phyloP scores from a whole-genome alignment of 2,797 vertebrate genomes.

The Enoplosus armatus region DNA sequence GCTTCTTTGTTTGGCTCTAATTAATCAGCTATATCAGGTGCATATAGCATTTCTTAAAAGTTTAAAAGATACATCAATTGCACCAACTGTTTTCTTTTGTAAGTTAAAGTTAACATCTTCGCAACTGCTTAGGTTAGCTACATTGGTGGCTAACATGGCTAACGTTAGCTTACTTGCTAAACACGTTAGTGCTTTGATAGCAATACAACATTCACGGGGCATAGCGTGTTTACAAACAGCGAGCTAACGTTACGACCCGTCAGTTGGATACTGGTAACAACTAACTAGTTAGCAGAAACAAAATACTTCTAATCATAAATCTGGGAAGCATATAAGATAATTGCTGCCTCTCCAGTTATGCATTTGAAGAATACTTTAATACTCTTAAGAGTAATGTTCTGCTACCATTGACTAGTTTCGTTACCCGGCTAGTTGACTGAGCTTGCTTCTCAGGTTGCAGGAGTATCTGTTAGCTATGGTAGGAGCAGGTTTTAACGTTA shows the following conservation, averaged over 20 bases:
- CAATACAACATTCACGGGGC: conserved; percentile 25
- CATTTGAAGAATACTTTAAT: not conserved
- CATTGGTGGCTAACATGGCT: conserved; percentile 54
- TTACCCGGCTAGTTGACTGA: not conserved
- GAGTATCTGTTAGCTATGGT: not conserved
- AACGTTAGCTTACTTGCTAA: conserved; percentile 58
- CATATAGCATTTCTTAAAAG: accelerated
- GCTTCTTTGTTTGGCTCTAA: not conserved
- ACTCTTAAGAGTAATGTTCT: not conserved
- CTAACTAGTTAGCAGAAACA: not conserved
- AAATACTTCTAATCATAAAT: not conserved
- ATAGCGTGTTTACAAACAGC: conserved; percentile 75
- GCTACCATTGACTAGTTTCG: not conserved
- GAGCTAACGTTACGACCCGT: conserved; percentile 9
- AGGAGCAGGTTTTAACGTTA: not conserved
- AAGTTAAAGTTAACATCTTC: conserved; percentile 18
- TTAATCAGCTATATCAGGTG: accelerated
- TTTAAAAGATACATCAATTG: not conserved
- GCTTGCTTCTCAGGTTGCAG: not conserved
- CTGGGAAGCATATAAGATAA: accelerated
- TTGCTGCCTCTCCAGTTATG: not conserved
- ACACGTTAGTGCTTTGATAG: conserved; percentile 41
- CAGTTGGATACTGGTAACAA: conserved; percentile 1
- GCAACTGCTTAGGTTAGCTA: conserved; percentile 21
- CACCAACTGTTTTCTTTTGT: not conserved